Conservation (phyloP, 2,797 vertebrate genomes). For the Anomalospiza imberbis region DNA sequence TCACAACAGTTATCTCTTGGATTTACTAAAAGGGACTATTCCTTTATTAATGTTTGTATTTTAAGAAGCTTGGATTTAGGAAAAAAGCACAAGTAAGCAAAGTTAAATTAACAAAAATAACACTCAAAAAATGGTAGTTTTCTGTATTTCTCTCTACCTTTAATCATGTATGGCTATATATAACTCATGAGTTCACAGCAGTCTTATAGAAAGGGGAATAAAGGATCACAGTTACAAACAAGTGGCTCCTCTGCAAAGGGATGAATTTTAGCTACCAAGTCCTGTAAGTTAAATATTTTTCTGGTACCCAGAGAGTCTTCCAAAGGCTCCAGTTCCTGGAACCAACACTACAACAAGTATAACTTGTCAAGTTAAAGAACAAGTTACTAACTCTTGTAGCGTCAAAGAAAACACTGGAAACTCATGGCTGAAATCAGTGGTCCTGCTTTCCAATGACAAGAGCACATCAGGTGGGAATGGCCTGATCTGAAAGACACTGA, state of each 20-base stretch:
- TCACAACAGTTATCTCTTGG: neutral
- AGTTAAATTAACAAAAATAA: neutral
- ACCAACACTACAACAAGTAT: neutral
- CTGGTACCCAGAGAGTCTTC: neutral
- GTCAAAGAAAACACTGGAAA: neutral
- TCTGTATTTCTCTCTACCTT: neutral
- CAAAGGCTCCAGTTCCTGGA: neutral
- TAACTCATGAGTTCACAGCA: neutral
- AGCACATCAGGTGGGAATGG: neutral
- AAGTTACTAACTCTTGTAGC: neutral
- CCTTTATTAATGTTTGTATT: neutral
- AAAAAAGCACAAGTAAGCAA: neutral
- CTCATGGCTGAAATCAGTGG: neutral
- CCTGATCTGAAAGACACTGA: neutral
- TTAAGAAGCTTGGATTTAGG: neutral
- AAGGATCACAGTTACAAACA: neutral
- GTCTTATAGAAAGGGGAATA: neutral
- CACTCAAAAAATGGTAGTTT: neutral
- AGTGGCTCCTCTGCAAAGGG: neutral
- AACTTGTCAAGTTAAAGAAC: neutral
- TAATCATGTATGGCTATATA: neutral
- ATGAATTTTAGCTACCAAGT: neutral
- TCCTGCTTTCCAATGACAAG: neutral
- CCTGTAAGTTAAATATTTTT: neutral
- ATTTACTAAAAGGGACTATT: neutral